Conservation (phyloP, 2,797 vertebrate species). For the Spinibarbus caldwelli region DNA sequence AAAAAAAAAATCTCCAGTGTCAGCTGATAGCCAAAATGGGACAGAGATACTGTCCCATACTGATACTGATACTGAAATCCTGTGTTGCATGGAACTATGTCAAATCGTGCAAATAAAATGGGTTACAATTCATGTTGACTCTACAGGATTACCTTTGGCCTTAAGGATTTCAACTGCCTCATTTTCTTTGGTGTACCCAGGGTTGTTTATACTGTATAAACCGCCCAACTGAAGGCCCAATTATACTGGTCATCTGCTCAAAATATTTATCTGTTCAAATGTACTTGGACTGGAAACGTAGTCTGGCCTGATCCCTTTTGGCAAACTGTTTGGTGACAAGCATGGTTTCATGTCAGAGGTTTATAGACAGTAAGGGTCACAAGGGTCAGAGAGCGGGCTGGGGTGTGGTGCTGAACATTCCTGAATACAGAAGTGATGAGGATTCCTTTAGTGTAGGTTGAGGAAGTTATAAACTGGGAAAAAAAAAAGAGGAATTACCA, state of each 20-base stretch:
- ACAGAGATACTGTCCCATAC: neutral
- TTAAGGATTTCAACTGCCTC: neutral
- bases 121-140: neutral
- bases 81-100: neutral
- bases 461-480: constrained; percentile 32
- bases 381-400: neutral
- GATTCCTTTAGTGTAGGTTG: constrained; percentile 21
- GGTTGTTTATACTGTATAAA: constrained; percentile 37
- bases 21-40: neutral
- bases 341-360: constrained; percentile 1
- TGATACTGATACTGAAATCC: too few relatives aligned
- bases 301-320: constrained; percentile 4
- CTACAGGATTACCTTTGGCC: neutral
- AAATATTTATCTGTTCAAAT: constrained; percentile 29
- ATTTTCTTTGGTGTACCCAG: constrained; percentile 10
- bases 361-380: constrained; percentile 16
- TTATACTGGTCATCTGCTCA: constrained; percentile 25
- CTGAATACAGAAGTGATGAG: constrained; percentile 34
- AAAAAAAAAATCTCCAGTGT: neutral
- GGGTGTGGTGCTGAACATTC: constrained; percentile 43
- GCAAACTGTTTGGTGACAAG: constrained; percentile 9
- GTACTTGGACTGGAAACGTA: neutral
- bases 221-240: neutral
- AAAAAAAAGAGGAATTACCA: constrained; percentile 18
- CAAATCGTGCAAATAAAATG: neutral